Percentiles rank a stretch among this genome's conserved stretches.
Evolutionary conservation across 2,113 vertebrate genomes (phyloP).

Genomic region (Vireo altiloquus): DNA sequence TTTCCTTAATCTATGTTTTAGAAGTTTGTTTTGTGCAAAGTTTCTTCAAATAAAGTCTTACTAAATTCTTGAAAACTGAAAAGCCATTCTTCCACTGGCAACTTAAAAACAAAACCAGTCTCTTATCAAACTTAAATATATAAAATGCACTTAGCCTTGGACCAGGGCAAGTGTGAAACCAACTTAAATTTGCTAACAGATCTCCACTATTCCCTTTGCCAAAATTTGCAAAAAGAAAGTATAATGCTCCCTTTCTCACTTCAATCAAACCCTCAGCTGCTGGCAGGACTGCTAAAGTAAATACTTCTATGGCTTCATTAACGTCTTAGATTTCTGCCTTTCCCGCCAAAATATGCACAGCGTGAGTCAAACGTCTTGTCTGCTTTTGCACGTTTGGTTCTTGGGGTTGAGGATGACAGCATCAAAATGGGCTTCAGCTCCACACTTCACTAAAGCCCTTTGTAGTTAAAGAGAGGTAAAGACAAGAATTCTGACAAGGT

Average conservation of each 20-base stretch:
- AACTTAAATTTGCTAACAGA: constrained; percentile 64
- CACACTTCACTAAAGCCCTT: neutral
- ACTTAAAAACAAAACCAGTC: constrained; percentile 36
- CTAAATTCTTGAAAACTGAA: constrained; percentile 19
- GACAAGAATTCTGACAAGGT: neutral
- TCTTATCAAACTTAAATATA: constrained; percentile 12
- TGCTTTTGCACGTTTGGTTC: constrained; percentile 40
- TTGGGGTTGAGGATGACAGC: neutral
- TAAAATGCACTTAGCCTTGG: constrained; percentile 48
- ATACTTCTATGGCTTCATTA: constrained; percentile 61
- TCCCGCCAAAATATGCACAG: constrained; percentile 60
- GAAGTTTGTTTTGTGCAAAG: neutral
- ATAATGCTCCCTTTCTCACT: constrained; percentile 50
- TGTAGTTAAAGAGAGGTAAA: neutral
- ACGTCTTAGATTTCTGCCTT: constrained; percentile 55
- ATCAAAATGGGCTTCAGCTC: neutral
- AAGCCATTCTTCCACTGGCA: neutral
- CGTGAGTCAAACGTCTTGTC: constrained; percentile 25
- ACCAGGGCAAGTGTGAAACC: constrained; percentile 59
- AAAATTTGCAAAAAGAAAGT: constrained; percentile 13
- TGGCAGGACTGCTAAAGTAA: constrained; percentile 65
- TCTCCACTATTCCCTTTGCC: constrained; percentile 43
- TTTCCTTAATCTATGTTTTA: constrained; percentile 14
- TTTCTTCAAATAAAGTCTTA: constrained; percentile 10
- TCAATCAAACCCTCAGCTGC: constrained; percentile 53